Conservation (phyloP, 2,888 invertebrate species). For the Drosophila lutescens region DNA sequence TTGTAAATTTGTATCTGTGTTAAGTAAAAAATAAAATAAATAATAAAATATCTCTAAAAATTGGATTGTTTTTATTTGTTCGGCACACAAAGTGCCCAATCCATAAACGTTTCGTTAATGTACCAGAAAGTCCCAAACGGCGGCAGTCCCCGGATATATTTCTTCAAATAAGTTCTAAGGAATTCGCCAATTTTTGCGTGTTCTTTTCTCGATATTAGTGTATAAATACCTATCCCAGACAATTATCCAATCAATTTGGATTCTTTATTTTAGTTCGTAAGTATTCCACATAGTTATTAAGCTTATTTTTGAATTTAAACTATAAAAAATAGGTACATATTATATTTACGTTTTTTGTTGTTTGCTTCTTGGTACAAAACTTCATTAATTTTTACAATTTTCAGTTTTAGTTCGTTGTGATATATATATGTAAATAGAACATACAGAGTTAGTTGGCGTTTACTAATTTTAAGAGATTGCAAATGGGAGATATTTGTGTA, state of each 20-base stretch:
- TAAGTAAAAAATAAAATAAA: constrained; percentile 35
- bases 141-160: too few relatives aligned
- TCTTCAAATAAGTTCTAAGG: too few relatives aligned
- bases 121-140: too few relatives aligned
- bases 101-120: too few relatives aligned
- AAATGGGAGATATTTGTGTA: constrained; percentile 59
- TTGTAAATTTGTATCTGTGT: constrained; percentile 21
- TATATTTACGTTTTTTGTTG: constrained; percentile 39
- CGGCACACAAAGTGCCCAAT: too few relatives aligned
- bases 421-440: constrained; percentile 68
- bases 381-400: constrained; percentile 46
- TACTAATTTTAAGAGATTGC: constrained; percentile 67
- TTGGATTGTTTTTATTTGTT: too few relatives aligned
- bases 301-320: constrained; percentile 51
- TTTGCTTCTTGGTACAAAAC: constrained; percentile 69
- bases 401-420: constrained; percentile 29
- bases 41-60: background rate
- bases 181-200: too few relatives aligned
- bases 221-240: background rate
- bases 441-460: constrained; percentile 59
- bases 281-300: constrained; percentile 29
- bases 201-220: too few relatives aligned
- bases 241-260: constrained; percentile 21
- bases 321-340: constrained; percentile 59
- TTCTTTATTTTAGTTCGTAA: constrained; percentile 43